These are phyloP conservation scores for Stigmatopora nigra DNA, from an alignment of 2,113 vertebrate species.

Conservation along the genomic window DNA sequence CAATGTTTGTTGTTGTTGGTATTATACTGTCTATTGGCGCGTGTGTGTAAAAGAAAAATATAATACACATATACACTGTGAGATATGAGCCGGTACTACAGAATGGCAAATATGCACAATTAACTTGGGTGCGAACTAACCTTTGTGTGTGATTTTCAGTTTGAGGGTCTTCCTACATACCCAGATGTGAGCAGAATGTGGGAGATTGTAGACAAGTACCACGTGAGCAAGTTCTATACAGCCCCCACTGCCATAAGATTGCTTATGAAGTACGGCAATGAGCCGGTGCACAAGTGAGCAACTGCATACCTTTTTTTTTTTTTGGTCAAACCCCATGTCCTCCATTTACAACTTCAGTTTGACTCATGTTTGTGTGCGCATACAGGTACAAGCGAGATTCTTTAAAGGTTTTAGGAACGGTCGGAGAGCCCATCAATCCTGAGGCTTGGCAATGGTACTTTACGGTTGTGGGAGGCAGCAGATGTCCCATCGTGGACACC, in stretches of 20 bases:
- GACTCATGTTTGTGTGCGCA: background rate
- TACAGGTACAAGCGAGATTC: slow-evolving; percentile 82
- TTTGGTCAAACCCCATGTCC: background rate
- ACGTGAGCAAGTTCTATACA: slow-evolving; percentile 94
- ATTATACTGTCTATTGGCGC: no score
- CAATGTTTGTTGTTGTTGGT: no score
- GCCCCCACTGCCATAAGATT: slow-evolving; percentile 92
- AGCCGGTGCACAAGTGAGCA: slow-evolving; percentile 84
- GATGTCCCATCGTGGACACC: slow-evolving; percentile 90
- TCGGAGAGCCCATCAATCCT: slow-evolving; percentile 95
- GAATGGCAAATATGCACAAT: background rate
- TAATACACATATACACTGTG: no score
- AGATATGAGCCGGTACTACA: no score
- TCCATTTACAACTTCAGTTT: background rate
- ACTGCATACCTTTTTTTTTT: background rate
- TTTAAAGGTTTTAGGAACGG: slow-evolving; percentile 86
- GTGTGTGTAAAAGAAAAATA: no score
- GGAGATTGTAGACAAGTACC: slow-evolving; percentile 90
- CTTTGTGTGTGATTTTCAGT: slow-evolving; percentile 63
- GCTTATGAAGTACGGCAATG: slow-evolving; percentile 93
- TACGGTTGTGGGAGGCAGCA: slow-evolving; percentile 81
- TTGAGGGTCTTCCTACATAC: slow-evolving; percentile 94
- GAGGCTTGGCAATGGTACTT: slow-evolving; percentile 98
- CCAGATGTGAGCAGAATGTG: slow-evolving; percentile 86
- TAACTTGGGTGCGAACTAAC: background rate